Evolutionary conservation across 2,888 invertebrate species (phyloP).

Genomic region (Drosophila rubida): DNA sequence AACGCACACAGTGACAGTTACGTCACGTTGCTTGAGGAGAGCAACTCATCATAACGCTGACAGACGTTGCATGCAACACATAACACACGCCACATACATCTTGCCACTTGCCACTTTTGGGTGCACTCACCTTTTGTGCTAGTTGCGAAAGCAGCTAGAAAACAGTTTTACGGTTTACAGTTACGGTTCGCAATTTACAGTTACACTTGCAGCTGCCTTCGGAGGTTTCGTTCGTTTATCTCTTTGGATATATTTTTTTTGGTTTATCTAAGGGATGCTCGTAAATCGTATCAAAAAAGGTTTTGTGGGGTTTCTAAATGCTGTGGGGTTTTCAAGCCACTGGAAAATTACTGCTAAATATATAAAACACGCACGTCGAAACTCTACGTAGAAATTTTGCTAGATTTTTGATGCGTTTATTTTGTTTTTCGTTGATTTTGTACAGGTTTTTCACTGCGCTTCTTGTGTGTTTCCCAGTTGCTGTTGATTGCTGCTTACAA

Average conservation of each 20-base stretch:
- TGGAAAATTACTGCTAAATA: slow-evolving; percentile 5
- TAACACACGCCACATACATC: neutral
- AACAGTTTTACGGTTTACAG: neutral
- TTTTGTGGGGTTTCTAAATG: slow-evolving; percentile 46
- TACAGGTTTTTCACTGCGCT: slow-evolving; percentile 48
- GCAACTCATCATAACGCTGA: slow-evolving; percentile 18
- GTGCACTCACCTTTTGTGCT: slow-evolving; percentile 70
- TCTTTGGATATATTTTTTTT: neutral
- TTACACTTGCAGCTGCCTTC: neutral
- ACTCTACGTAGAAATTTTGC: neutral
- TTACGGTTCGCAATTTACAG: neutral
- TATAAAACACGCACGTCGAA: slow-evolving; percentile 16
- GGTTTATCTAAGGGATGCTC: slow-evolving; percentile 23
- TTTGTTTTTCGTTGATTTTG: slow-evolving; percentile 25
- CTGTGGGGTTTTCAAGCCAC: slow-evolving; percentile 22
- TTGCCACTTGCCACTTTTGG: slow-evolving; percentile 21
- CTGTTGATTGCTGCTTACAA: slow-evolving; percentile 70
- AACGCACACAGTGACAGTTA: slow-evolving; percentile 35
- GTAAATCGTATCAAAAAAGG: slow-evolving; percentile 55
- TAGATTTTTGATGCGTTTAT: slow-evolving; percentile 11
- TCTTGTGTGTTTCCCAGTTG: slow-evolving; percentile 43
- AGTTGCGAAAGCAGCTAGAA: slow-evolving; percentile 26
- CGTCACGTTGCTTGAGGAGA: slow-evolving; percentile 39
- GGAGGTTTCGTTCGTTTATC: slow-evolving; percentile 18
- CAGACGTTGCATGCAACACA: slow-evolving; percentile 47